Base-by-base conservation (phyloP, 1,140 invertebrate genomes). In the Cydia pomonella region DNA sequence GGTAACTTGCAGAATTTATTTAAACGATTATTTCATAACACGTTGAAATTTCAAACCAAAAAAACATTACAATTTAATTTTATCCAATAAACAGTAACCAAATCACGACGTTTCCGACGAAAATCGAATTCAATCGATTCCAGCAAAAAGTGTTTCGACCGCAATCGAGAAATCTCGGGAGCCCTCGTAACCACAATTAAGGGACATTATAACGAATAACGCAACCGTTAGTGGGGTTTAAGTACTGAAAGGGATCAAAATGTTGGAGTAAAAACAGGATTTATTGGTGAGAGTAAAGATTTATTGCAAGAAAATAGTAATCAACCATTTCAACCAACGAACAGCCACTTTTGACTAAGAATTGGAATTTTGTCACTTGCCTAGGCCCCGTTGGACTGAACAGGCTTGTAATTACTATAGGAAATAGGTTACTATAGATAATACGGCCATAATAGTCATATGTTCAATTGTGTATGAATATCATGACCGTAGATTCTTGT, bases 61-160 rank as follows among this genome's bases (percentile, higher is more conserved):
- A 59, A 59, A 23, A 59, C 7, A 6, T 13, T 59, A 18, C 16
- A 59, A 59, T 59, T 59, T 9, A 21, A 59, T 75, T 18, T 23
- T 64, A 72, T 62, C 76, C 59, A 76, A 77, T 77, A 76, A 76
- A 76, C 76, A 78, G 77, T 80, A 79, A 80, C 53, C 73, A 82
- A 78, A 76, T 76, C 47, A 33, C 72, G 75, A 79, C 77, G 79
- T 79, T 81, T 81, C 81, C 78, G 53, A 63, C 77, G 72, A 78
- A 74, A 81, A 79, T 77, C 73, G 73, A 80, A 81, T 80, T 82
- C 79, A 81, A 85, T 82, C 80, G 78, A 41, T 80, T 50, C 72
- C 85, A 84, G 77, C 73, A 84, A 83, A 86, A 86, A 86, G 81
- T 69, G 33, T 64, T 63, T 59, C 27, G 47, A 79, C 79, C 79